Evolutionary conservation across 2,113 vertebrate genomes (phyloP).

Genomic region (Sphaerodactylus townsendi): DNA sequence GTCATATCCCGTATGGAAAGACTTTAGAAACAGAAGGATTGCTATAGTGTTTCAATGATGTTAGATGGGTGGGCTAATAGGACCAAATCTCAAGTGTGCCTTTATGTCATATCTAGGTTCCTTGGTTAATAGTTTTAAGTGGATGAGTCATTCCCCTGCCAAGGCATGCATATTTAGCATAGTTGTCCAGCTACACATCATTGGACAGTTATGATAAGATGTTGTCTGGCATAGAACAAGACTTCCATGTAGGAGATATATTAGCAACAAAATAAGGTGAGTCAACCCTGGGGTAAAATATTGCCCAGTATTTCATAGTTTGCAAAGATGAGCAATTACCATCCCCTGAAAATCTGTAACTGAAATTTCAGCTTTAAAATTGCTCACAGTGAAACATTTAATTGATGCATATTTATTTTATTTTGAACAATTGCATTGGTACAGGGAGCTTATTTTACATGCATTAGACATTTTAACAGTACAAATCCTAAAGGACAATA

Average conservation of each 20-base stretch:
- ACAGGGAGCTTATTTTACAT: accelerated
- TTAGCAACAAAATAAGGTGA: background rate
- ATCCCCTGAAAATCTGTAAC: background rate
- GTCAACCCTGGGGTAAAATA: background rate
- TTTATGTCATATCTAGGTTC: no score
- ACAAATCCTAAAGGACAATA: accelerated
- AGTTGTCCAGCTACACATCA: background rate
- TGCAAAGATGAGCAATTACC: background rate
- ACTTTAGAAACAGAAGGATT: no score
- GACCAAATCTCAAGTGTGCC: no score
- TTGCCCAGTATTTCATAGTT: background rate
- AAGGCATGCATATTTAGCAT: no score
- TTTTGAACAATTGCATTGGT: background rate
- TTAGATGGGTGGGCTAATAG: no score
- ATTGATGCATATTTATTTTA: background rate
- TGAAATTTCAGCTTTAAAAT: background rate
- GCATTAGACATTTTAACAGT: background rate
- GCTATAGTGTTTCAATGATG: no score
- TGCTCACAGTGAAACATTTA: background rate
- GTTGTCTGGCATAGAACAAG: background rate
- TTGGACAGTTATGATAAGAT: background rate
- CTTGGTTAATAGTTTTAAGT: no score
- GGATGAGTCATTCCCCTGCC: no score
- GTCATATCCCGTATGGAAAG: no score
- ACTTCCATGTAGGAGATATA: background rate